Conservation (phyloP, 2,113 vertebrate species). For the Cynocephalus volans region DNA sequence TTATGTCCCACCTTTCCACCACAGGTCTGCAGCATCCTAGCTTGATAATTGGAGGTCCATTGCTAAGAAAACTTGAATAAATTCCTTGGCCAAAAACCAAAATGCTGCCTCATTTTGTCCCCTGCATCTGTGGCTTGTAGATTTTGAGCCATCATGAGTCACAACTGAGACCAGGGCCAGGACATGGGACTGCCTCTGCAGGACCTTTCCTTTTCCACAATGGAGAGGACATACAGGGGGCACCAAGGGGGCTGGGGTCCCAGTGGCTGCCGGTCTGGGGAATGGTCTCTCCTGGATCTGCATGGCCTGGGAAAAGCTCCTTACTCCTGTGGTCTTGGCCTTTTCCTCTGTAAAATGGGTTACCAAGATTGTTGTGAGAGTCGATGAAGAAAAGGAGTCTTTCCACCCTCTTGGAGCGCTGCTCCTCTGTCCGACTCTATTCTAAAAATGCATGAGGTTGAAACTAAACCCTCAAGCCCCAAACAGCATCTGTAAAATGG, state of each 20-base stretch:
- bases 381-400: neutral
- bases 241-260: too few species aligned
- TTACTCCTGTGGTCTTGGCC: neutral
- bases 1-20: neutral
- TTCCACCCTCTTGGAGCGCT: neutral
- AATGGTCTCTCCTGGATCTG: neutral
- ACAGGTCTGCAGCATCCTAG: neutral
- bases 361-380: accelerated
- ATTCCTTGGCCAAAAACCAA: neutral
- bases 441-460: neutral
- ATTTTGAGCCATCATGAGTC: neutral
- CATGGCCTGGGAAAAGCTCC: accelerated
- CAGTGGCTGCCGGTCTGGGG: neutral
- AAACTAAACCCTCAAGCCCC: neutral
- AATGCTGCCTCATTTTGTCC: neutral
- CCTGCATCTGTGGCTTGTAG: neutral
- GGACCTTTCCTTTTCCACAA: neutral
- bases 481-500: neutral
- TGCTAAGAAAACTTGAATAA: neutral
- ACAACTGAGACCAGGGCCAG: neutral
- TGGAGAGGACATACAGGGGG: neutral
- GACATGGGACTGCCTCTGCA: neutral
- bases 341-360: too few species aligned
- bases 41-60: neutral
- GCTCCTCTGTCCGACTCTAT: neutral